A percentile compares a stretch with the other conserved stretches of the same genome.
Conservation (phyloP, 2,113 vertebrate genomes). For the Procavia capensis region DNA sequence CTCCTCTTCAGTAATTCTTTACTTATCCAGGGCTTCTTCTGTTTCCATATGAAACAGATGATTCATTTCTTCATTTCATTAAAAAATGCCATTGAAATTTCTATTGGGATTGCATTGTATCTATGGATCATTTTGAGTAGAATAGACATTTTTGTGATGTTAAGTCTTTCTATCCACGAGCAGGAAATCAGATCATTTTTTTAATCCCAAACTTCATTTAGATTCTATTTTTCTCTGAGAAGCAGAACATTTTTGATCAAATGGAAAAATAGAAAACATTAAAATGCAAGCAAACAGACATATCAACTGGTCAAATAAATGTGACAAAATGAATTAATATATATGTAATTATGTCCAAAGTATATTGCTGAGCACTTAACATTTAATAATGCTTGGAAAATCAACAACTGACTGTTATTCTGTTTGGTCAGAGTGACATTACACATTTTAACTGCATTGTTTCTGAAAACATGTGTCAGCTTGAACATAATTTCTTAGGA, state of each 20-base stretch:
- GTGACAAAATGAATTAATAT: slow-evolving; percentile 5
- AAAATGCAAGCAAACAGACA: background rate
- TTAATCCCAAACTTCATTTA: background rate
- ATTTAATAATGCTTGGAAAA: slow-evolving; percentile 14
- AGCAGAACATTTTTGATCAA: background rate
- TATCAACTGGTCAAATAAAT: background rate
- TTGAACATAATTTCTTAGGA: slow-evolving; percentile 70
- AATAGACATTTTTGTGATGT: no score
- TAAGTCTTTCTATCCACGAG: no score
- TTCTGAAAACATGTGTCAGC: slow-evolving; percentile 72
- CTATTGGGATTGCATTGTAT: no score
- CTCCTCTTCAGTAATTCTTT: no score
- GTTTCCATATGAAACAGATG: no score
- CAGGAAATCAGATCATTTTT: no score
- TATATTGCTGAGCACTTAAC: background rate
- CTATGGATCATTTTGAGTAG: no score
- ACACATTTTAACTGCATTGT: slow-evolving; percentile 45
- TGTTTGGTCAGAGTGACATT: slow-evolving; percentile 42
- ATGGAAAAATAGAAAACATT: background rate
- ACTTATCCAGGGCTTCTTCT: no score
- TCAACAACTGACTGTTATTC: slow-evolving; percentile 22
- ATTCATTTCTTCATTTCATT: no score
- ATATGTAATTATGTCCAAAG: background rate
- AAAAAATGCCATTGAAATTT: no score
- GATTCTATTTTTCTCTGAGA: background rate